Base-by-base conservation (phyloP, 2,113 vertebrate genomes). In the Brevimyrus niger region DNA sequence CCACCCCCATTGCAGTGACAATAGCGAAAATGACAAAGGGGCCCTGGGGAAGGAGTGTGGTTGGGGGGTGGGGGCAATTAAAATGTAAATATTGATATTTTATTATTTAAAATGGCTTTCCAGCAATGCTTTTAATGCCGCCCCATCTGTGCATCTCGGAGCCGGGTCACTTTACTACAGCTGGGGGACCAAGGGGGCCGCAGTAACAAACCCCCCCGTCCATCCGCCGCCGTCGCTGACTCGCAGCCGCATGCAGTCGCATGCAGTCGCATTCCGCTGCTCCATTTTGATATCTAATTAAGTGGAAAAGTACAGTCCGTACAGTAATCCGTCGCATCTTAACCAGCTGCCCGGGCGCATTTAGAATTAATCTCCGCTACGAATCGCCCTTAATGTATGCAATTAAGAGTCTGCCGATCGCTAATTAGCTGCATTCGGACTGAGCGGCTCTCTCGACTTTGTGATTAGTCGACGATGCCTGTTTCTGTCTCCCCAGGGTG, bases 51-150 rank as follows among this genome's bases (percentile, higher is more conserved):
- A 96, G 95, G 95, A 95, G 44, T 46, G 21, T 7, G 38, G 82
- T 42, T 31, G 35, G 76, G 82, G 82, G 82, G 95, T 96, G 97
- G 97, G 97, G 97, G 97, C 98, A 98, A 99, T 99, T 99, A 99
- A 99, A 99, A 99, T 99, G 98, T 99, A 99, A 99, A 99, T 99
- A 99, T 99, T 99, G 98, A 99, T 99, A 99, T 99, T 99, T 99
- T 98, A 99, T 98, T 97, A 98, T 99, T 98, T 99, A 97, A 98
- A 99, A 98, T 97, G 96, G 97, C 97, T 98, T 97, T 97, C 96
- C 97, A 96, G 97, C 97, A 96, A 94, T 96, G 96, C 96, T 97
- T 97, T 98, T 99, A 99, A 99, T 98, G 98, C 98, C 97, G 97
- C 97, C 98, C 98, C 98, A 99, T 99, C 98, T 99, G 98, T 97